Conservation (phyloP, 1,140 invertebrate genomes). For the Telenomus remus region DNA sequence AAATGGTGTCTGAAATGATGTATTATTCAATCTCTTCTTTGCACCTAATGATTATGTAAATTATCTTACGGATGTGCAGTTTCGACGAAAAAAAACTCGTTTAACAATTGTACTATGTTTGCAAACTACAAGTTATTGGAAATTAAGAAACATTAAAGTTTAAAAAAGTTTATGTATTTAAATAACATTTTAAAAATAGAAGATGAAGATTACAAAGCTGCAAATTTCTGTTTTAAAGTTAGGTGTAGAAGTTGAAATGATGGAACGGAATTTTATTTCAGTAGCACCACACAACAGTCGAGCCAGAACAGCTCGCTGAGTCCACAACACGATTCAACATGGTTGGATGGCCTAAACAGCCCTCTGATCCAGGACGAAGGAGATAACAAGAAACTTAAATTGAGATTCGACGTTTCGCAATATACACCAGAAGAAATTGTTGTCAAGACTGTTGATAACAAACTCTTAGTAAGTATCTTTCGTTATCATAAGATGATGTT, state of each 20-base stretch:
- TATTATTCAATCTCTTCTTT: constrained; percentile 4
- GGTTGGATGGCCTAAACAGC: constrained; percentile 90
- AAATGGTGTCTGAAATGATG: neutral
- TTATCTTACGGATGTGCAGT: neutral
- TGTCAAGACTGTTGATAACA: constrained; percentile 97
- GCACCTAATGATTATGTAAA: constrained; percentile 17
- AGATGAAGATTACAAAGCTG: no score
- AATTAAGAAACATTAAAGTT: neutral
- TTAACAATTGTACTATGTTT: neutral
- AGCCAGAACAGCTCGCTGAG: constrained; percentile 71
- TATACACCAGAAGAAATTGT: constrained; percentile 96
- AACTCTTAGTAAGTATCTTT: constrained; percentile 87
- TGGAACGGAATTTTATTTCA: constrained; percentile 63
- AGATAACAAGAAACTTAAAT: constrained; percentile 90
- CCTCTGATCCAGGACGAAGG: constrained; percentile 93
- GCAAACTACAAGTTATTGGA: neutral
- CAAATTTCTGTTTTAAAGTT: no score
- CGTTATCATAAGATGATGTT: no score
- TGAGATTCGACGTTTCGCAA: constrained; percentile 95
- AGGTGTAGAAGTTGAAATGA: neutral
- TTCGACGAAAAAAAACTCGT: neutral
- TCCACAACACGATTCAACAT: constrained; percentile 77
- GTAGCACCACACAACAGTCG: constrained; percentile 70
- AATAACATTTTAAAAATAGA: no score
- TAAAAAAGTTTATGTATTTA: no score